phyloP scores from a whole-genome alignment of 2,113 vertebrate species.

The Sciurus niger region DNA sequence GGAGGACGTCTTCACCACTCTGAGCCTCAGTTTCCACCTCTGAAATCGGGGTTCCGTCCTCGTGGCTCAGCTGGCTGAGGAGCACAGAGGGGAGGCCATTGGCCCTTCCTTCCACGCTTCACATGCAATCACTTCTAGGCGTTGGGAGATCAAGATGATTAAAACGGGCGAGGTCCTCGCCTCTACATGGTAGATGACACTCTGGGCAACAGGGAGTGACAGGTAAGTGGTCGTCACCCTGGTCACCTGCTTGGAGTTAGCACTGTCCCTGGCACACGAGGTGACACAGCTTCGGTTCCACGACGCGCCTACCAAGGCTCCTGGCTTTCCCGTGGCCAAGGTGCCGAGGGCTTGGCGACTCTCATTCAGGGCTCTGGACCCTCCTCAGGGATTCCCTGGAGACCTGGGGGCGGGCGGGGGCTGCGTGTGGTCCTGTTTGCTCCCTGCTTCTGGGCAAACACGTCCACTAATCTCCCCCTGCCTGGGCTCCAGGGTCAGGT shows the following conservation, averaged over 20 bases:
- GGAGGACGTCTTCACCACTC: not conserved
- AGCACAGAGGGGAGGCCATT: too few relatives aligned
- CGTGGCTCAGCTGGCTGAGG: too few relatives aligned
- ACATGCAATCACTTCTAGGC: not conserved
- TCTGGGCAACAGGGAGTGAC: not conserved
- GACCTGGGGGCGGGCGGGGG: not conserved
- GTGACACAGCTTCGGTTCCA: not conserved
- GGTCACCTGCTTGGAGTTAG: not conserved
- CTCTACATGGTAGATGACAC: not conserved
- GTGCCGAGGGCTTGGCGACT: not conserved
- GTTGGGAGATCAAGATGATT: not conserved
- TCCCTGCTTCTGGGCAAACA: not conserved
- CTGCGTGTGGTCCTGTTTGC: slow-evolving; percentile 60
- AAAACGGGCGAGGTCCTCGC: not conserved
- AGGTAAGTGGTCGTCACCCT: not conserved
- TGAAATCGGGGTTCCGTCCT: not conserved
- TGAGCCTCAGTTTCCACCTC: not conserved
- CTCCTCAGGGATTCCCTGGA: not conserved
- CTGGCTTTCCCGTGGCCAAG: not conserved
- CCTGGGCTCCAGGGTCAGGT: slow-evolving; percentile 68
- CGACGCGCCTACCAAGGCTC: not conserved
- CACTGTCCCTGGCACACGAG: not conserved
- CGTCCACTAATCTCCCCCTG: slow-evolving; percentile 66
- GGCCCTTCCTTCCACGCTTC: not conserved
- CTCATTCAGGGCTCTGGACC: not conserved